These are phyloP conservation scores for Graphium colonna DNA, from an alignment of 2,888 invertebrate genomes.

Conservation along the genomic window DNA sequence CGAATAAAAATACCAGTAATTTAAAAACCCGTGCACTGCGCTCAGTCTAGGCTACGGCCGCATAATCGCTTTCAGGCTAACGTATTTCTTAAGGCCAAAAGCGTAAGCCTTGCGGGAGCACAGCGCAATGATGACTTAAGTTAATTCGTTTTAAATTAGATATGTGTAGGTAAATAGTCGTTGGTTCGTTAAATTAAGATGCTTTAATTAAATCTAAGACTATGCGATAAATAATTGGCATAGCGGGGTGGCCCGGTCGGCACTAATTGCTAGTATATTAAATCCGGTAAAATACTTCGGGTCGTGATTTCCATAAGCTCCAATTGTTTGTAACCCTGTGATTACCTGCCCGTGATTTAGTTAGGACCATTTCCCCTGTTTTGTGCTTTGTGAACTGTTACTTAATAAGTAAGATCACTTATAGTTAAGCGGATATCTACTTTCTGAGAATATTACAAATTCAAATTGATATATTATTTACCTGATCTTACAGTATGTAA, in stretches of 20 bases:
- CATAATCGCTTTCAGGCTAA: conserved; percentile 10
- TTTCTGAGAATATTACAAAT: neutral
- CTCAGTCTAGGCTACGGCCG: neutral
- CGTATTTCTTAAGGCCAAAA: conserved; percentile 33
- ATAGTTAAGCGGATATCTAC: conserved; percentile 16
- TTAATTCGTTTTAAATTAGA: conserved; percentile 58
- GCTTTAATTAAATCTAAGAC: conserved; percentile 78
- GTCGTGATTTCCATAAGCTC: conserved; percentile 77
- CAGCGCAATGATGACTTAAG: conserved; percentile 37
- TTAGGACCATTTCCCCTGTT: conserved; percentile 63
- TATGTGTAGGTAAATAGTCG: conserved; percentile 41
- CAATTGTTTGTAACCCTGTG: conserved; percentile 70
- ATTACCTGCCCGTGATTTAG: conserved; percentile 63
- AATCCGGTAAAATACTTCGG: conserved; percentile 74
- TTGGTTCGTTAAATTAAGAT: conserved; percentile 65
- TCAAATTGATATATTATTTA: neutral
- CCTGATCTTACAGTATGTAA: too few species aligned
- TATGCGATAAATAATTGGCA: conserved; percentile 73
- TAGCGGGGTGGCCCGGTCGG: conserved; percentile 52
- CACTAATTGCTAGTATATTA: conserved; percentile 78
- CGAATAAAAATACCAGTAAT: too few species aligned
- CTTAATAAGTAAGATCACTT: conserved; percentile 47
- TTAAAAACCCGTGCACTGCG: neutral
- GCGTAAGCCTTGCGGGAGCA: conserved; percentile 37
- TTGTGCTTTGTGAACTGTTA: conserved; percentile 56